Base-by-base conservation (phyloP, 2,888 invertebrate species). In the Baronia brevicornis region DNA sequence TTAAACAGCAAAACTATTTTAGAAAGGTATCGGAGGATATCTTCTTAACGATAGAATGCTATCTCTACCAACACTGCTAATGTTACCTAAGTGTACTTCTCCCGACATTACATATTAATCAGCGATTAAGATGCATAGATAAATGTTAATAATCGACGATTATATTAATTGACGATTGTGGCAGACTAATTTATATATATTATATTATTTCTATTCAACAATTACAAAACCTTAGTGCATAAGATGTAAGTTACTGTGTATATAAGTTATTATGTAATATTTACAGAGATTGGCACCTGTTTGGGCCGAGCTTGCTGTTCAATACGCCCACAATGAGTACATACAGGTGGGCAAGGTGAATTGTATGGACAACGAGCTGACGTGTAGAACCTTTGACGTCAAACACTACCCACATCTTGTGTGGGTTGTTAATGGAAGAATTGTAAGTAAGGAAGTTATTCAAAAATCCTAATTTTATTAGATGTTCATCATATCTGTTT, bases 391-490 rank as follows among this genome's bases (percentile, higher is more conserved):
- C 47, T 92, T 91, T 59, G 92, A 93, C 43, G 90, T 97, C 17
- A 91, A 92, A 61, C 94, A 95, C 19, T 96, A 94, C 64, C 97
- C 97, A 0, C 93, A 94, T 1, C 70, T 97, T 3, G 68, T 95
- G 22, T 96, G 95, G 94, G 91, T 96, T 46, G 90, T 91, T 59
- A 90, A 95, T 72, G 96, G 96, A 7, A 90, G 93, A 68, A 92
- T 92, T 79, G 91, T 91, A 63, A 77, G 73, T 66, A 14, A 12
- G 5, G 8, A 22, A 21, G 13, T 14, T 7, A 31, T 18, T 13
- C 7, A 11, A 12, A 5, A 17, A 1, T 24, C 8, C 1, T 13
- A 3, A 33, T 5, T 10, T 8, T 10, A 27, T 5, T 20, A 22
- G 5, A 18, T 28, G n/a, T 23, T 17, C 7, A 9, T 28, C 29